Evolutionary conservation across 92 coral and sea anemone species (phyloP).

Genomic region (Porites rus): DNA sequence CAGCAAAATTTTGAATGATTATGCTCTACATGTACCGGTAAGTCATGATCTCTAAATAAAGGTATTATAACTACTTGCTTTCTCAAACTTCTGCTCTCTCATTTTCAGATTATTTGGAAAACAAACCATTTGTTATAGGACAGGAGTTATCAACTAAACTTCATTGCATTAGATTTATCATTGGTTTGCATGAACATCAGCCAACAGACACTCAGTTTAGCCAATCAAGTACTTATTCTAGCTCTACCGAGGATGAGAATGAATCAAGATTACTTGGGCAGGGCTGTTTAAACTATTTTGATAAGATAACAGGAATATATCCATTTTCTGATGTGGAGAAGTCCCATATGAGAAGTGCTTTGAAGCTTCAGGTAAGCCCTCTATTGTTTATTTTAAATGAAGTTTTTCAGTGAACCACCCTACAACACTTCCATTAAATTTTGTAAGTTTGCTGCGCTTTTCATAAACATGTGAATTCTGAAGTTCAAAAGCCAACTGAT

Average conservation of each 20-base stretch:
- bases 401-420: too few species aligned
- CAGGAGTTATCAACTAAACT: conserved; percentile 56
- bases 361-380: conserved; percentile 55
- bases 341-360: conserved; percentile 47
- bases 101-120: conserved; percentile 46
- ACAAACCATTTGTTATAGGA: not conserved
- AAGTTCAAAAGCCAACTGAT: too few species aligned
- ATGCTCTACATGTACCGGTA: too few species aligned
- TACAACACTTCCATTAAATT: too few species aligned
- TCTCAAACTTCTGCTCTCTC: not conserved
- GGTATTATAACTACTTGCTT: not conserved
- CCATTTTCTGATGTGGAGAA: conserved; percentile 69
- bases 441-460: too few species aligned
- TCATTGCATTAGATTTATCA: conserved; percentile 60
- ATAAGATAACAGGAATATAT: conserved; percentile 38
- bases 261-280: conserved; percentile 23
- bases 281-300: conserved; percentile 44
- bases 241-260: conserved; percentile 19
- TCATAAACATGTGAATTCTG: too few species aligned
- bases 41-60: too few species aligned
- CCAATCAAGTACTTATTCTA: conserved; percentile 4
- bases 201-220: not conserved
- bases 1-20: too few species aligned
- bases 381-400: not conserved
- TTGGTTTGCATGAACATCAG: conserved; percentile 57